Evolutionary conservation across 30 jellyfish, hydroid and myxozoan genomes (phyloP).

Genomic region (Sanderia malayensis): DNA sequence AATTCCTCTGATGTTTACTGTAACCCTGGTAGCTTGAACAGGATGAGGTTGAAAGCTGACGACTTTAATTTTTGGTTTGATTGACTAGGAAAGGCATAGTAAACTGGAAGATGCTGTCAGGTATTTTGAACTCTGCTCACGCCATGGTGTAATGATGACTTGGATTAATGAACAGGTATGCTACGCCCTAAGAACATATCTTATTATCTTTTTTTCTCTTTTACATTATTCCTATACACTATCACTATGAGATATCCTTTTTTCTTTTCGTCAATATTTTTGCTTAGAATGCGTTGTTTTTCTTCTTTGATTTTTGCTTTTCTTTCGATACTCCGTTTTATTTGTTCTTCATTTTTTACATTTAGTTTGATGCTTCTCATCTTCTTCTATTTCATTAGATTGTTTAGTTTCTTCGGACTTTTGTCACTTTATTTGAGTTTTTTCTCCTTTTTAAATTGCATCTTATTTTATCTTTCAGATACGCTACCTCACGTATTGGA

Average conservation of each 20-base stretch:
- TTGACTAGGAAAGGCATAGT: no score
- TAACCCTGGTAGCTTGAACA: no score
- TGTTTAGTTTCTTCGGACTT: not conserved
- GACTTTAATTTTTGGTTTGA: no score
- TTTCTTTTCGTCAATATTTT: no score
- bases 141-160: slow-evolving; percentile 33
- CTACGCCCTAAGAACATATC: not conserved
- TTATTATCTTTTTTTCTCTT: no score
- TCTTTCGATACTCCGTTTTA: not conserved
- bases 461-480: slow-evolving; percentile 7
- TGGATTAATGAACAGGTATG: slow-evolving; percentile 50
- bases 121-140: slow-evolving; percentile 32
- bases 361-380: no score
- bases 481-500: slow-evolving; percentile 36
- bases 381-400: no score
- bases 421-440: not conserved
- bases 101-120: slow-evolving; percentile 29
- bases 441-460: not conserved
- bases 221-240: no score
- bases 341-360: no score
- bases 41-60: no score
- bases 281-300: not conserved
- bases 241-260: no score
- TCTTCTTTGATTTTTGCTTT: not conserved
- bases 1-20: no score